phyloP scores from a whole-genome alignment of 1,140 invertebrate species.

The Cotesia glomerata region DNA sequence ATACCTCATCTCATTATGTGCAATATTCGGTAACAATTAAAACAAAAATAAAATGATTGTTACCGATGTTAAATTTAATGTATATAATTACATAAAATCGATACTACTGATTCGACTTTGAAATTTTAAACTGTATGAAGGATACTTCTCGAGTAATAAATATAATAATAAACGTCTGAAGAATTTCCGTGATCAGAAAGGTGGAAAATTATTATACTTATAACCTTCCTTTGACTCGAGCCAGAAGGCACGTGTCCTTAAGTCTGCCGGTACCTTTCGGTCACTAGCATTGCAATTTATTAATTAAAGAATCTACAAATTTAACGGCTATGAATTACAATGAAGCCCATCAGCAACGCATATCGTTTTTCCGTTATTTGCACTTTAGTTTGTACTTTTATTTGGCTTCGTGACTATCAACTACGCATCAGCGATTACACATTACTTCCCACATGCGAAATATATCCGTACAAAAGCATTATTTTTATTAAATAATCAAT shows the following conservation, averaged over 20 bases:
- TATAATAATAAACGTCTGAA: conserved; percentile 1
- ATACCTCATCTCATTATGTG: too few species aligned
- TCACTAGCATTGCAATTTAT: conserved; percentile 21
- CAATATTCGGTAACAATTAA: too few species aligned
- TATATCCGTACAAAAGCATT: background rate
- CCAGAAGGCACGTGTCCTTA: conserved; percentile 29
- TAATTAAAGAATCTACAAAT: conserved; percentile 35
- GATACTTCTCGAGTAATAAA: background rate
- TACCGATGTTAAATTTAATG: too few species aligned
- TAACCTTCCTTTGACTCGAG: conserved; percentile 16
- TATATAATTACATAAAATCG: too few species aligned
- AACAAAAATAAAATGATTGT: too few species aligned
- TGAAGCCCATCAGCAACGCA: conserved; percentile 21
- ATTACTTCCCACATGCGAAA: background rate
- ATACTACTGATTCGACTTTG: too few species aligned
- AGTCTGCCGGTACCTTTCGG: conserved; percentile 25
- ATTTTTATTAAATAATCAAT: background rate
- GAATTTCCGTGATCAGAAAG: conserved; percentile 30
- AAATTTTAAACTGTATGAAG: background rate
- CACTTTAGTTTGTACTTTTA: background rate
- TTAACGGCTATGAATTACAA: conserved; percentile 35
- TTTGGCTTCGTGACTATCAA: background rate
- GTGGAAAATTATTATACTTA: conserved; percentile 34
- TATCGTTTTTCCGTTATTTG: conserved; percentile 23
- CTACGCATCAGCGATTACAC: background rate